Evolutionary conservation across 1,140 invertebrate species (phyloP), one percentile per base, ranked within the genome.

Genomic region (Caenorhabditis tropicalis): DNA sequence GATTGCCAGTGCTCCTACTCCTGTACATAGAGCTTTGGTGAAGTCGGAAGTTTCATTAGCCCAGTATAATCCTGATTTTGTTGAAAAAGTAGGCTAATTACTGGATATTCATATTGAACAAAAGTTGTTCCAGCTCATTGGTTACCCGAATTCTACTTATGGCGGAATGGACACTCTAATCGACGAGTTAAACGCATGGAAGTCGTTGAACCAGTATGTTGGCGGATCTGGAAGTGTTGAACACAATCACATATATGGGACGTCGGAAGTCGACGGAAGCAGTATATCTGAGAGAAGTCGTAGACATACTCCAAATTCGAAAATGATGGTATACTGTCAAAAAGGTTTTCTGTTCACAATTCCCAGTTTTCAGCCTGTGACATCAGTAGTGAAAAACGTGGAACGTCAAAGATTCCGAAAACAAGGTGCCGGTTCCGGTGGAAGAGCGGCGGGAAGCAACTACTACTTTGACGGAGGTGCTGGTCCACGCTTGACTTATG

Each of bases 361-460:
- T n/a, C n/a, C n/a, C 5, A 19, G 27, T 56, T 56, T 87, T 53
- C 74, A 88, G 87, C 81, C 53, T 7, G 74, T 82, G 15, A 88
- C 86, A 19, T 82, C 87, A 4, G 86, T 88, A 4, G 79, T 74
- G 6, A 88, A 88, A 43, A 88, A 87, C 39, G 81, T 88, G 6
- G 87, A 88, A 70, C 49, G 85, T 2, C 87, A 88, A 79, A 29
- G 87, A 51, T 79, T 88, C 21, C 87, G 81, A 46, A 87, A 85
- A 39, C 87, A 88, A 31, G 85, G 82, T 31, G 65, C 74, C 31
- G 82, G 86, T 31, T 70, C 83, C n/a, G 83, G 81, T 39, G 80
- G 84, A 24, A 82, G 84, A 48, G 48, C 83, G 10, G 33, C 83
- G 2, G 56, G 48, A 19, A 58, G 56, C 53, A 80, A 65, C 29